phyloP scores from a whole-genome alignment of 1,140 invertebrate genomes.

The Zaprionus ornatus region DNA sequence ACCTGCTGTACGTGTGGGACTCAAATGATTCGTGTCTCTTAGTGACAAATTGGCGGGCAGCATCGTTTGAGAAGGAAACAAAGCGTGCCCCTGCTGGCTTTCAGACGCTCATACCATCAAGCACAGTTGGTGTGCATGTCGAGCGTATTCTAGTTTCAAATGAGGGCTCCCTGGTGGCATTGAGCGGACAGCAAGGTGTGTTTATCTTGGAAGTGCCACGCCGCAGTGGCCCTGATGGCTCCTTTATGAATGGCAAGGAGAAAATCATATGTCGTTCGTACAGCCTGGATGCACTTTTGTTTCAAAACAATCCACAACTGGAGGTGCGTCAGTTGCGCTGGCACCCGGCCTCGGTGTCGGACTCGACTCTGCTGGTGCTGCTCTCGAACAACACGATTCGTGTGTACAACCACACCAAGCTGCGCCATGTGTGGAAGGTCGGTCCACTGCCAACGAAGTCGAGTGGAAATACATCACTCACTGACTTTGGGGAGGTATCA shows the following conservation, averaged over 20 bases:
- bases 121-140: conserved; percentile 73
- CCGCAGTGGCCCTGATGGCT: conserved; percentile 81
- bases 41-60: conserved; percentile 72
- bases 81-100: conserved; percentile 32
- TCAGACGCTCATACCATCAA: conserved; percentile 79
- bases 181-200: conserved; percentile 80
- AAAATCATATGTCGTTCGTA: conserved; percentile 84
- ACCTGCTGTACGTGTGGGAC: conserved; percentile 78
- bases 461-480: conserved; percentile 53
- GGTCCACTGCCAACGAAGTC: conserved; percentile 55
- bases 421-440: conserved; percentile 81
- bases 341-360: conserved; percentile 91
- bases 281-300: conserved; percentile 87
- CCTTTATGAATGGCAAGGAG: conserved; percentile 75
- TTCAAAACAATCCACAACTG: conserved; percentile 85
- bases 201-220: conserved; percentile 82
- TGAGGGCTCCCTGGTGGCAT: conserved; percentile 74
- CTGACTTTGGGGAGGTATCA: conserved; percentile 90
- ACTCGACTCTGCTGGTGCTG: conserved; percentile 90
- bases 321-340: conserved; percentile 89
- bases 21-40: conserved; percentile 57
- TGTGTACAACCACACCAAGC: conserved; percentile 84
- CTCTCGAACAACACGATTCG: conserved; percentile 93
- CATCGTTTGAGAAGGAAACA: conserved; percentile 30
- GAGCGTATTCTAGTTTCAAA: conserved; percentile 80